A percentile compares a stretch with the other conserved stretches of the same genome.
Evolutionary conservation across 2,888 invertebrate species (phyloP).

Genomic region (Eristalinus aeneus): DNA sequence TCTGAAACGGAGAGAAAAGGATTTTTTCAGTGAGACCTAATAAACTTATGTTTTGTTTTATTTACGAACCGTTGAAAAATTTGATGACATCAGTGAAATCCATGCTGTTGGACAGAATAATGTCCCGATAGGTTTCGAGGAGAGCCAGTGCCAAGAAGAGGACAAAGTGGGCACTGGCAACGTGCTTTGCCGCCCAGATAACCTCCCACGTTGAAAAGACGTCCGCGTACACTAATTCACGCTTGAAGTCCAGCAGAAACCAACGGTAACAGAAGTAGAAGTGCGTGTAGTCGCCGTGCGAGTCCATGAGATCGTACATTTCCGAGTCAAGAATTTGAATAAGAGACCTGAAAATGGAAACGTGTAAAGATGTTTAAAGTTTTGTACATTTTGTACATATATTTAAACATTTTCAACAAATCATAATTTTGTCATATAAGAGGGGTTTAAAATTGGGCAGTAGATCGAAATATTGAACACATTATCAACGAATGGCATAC

Average conservation of each 20-base stretch:
- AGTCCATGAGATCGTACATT: constrained; percentile 96
- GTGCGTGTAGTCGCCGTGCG: constrained; percentile 97
- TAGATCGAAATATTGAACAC: too few relatives aligned
- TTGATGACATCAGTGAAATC: constrained; percentile 99
- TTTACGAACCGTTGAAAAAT: constrained; percentile 93
- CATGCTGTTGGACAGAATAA: constrained; percentile 97
- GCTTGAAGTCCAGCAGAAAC: constrained; percentile 97
- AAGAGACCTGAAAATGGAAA: constrained; percentile 82
- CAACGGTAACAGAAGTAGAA: constrained; percentile 99
- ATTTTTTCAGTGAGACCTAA: neutral
- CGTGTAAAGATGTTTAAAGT: neutral
- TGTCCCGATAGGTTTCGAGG: constrained; percentile 95
- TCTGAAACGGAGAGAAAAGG: constrained; percentile 83
- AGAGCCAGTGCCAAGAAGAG: constrained; percentile 95
- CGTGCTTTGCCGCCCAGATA: constrained; percentile 94
- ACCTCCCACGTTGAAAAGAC: constrained; percentile 97
- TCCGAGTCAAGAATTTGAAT: constrained; percentile 96
- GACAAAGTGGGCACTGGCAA: constrained; percentile 94
- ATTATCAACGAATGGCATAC: too few relatives aligned
- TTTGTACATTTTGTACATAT: too few relatives aligned
- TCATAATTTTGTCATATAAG: too few relatives aligned
- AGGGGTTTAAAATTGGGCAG: too few relatives aligned
- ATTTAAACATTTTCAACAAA: too few relatives aligned
- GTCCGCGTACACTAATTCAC: constrained; percentile 95
- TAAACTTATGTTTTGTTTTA: neutral